Evolutionary conservation across 2,113 vertebrate genomes (phyloP), one percentile per base, ranked within the genome.

Genomic region (Lepus timidus): DNA sequence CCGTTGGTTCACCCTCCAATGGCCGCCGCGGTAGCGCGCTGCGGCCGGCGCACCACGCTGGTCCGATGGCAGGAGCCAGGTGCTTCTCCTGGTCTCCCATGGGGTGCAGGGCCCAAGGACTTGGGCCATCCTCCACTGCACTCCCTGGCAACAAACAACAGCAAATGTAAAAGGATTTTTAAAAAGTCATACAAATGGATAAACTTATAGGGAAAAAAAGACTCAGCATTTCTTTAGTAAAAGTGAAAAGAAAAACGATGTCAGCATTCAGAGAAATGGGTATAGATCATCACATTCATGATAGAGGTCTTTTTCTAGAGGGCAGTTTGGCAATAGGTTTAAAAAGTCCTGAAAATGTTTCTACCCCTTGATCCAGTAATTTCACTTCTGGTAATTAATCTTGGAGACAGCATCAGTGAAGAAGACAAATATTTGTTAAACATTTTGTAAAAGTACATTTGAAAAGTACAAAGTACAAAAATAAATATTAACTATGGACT

Each of bases 211-310:
- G 22, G 58, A 61, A 89, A 85, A 92, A 67, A 70, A 5, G 22
- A 44, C 3, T 61, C 29, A 33, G 71, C 73, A 44, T 44, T 49
- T 92, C 44, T 39, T 70, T 79, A 84, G 23, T 78, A 39, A 70
- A 12, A 36, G 44, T 44, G 36, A 62, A 92, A 75, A 70, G 65
- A 85, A 81, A 74, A 20, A 76, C 14, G 70, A 5, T 36, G 33
- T 14, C 27, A 86, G 44, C 51, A 95, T 73, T 90, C 49, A 93
- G 73, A 89, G 67, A 95, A 81, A 95, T 62, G 36, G 81, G 36
- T 9, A 91, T 52, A 81, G 65, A 95, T 74, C 17, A 87, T 67
- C 67, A 58, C 22, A 85, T 80, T 93, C 36, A 11, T 17, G 44
- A 17, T 31, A 79, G 23, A 65, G 52, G 29, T 79, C 55, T 92